Evolutionary conservation across 2,888 invertebrate species (phyloP).

Genomic region (Aphodius granarius): DNA sequence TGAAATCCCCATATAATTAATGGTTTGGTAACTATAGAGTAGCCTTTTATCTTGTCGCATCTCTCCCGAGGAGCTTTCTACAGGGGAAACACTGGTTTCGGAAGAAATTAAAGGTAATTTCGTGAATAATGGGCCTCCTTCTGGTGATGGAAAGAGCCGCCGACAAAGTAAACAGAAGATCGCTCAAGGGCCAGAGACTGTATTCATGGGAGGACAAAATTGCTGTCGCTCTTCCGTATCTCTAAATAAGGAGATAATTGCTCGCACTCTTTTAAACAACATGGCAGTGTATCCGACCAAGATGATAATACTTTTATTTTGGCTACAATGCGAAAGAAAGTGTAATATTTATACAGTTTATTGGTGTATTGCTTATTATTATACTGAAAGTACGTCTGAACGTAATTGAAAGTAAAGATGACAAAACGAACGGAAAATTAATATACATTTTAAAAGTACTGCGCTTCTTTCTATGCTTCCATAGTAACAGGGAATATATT

Average conservation of each 20-base stretch:
- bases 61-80: neutral
- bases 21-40: neutral
- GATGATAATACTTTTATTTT: neutral
- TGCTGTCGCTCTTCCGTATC: neutral
- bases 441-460: too few relatives aligned
- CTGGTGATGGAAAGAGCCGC: neutral
- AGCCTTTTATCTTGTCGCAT: neutral
- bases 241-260: neutral
- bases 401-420: too few relatives aligned
- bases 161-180: neutral
- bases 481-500: too few relatives aligned
- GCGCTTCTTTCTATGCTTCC: too few relatives aligned
- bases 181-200: neutral
- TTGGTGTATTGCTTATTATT: neutral
- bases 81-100: neutral
- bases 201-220: neutral
- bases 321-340: neutral
- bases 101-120: neutral
- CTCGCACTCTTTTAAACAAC: neutral
- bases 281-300: neutral
- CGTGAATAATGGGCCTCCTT: neutral
- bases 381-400: too few relatives aligned
- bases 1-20: neutral
- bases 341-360: neutral
- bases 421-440: too few relatives aligned